These are phyloP conservation scores for Peromyscus maniculatus DNA, from an alignment of 2,113 vertebrate genomes.

Conservation along the genomic window DNA sequence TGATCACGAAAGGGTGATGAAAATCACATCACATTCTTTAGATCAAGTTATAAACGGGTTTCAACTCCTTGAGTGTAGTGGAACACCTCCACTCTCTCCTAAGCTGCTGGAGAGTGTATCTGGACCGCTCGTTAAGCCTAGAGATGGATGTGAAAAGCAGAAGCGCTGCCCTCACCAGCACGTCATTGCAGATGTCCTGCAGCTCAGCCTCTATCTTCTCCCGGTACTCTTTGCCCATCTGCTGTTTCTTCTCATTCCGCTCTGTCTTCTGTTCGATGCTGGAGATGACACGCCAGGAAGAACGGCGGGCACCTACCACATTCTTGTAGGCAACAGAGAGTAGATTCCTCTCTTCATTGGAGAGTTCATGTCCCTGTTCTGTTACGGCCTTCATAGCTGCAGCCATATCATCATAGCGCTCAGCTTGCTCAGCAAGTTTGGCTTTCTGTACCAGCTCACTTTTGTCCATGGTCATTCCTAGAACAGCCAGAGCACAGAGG, in stretches of 20 bases:
- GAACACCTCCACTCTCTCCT: not conserved
- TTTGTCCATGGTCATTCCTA: slow-evolving; percentile 96
- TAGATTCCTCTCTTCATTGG: slow-evolving; percentile 98
- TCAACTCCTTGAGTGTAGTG: not conserved
- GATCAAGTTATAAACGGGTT: not conserved
- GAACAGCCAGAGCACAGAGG: not conserved
- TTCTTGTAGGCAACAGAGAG: slow-evolving; percentile 99
- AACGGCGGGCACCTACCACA: slow-evolving; percentile 97
- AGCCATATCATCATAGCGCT: slow-evolving; percentile 99
- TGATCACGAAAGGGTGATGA: not conserved
- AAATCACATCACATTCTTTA: slow-evolving; percentile 4
- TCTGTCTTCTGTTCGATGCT: slow-evolving; percentile 98
- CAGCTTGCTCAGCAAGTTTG: slow-evolving; percentile 98
- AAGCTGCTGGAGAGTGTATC: not conserved
- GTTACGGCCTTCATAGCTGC: slow-evolving; percentile 98
- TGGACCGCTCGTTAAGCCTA: not conserved
- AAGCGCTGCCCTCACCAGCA: slow-evolving; percentile 91
- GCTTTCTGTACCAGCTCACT: slow-evolving; percentile 99
- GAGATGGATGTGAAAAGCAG: not conserved
- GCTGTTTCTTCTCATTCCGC: slow-evolving; percentile 97
- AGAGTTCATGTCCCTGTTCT: slow-evolving; percentile 96
- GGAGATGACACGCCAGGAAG: slow-evolving; percentile 98
- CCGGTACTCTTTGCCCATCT: slow-evolving; percentile 97
- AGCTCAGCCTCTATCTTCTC: slow-evolving; percentile 97
- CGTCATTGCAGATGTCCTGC: slow-evolving; percentile 98